Percentiles rank a stretch among this genome's conserved stretches.
phyloP scores from a whole-genome alignment of 2,888 invertebrate genomes.

The Drosophila hamatofila region DNA sequence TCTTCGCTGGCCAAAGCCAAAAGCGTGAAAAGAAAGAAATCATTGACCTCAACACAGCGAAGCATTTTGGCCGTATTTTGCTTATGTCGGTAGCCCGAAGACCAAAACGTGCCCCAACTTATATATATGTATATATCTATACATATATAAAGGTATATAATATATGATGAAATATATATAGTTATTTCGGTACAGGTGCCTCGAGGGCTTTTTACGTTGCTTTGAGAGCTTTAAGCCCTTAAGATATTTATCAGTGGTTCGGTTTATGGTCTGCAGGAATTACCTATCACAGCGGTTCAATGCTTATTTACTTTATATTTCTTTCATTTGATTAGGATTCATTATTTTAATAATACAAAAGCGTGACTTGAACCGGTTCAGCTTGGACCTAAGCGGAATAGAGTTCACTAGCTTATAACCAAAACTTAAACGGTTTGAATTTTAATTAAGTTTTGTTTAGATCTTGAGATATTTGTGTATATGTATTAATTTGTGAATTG shows the following conservation, averaged over 20 bases:
- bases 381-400: not conserved
- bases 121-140: constrained; percentile 5
- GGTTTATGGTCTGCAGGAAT: not conserved
- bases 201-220: constrained; percentile 18
- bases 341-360: not conserved
- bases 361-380: not conserved
- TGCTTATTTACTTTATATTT: not conserved
- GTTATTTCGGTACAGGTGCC: constrained; percentile 34
- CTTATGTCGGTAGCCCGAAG: constrained; percentile 56
- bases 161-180: constrained; percentile 9
- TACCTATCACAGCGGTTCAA: not conserved
- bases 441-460: not conserved
- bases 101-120: constrained; percentile 43
- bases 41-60: constrained; percentile 71
- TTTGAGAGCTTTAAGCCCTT: constrained; percentile 7
- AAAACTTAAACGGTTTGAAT: not conserved
- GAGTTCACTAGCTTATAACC: not conserved
- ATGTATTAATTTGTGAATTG: not conserved
- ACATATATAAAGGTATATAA: not conserved
- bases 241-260: constrained; percentile 6
- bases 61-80: constrained; percentile 72
- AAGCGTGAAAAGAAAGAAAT: constrained; percentile 74
- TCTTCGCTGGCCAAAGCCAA: constrained; percentile 37
- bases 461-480: not conserved
- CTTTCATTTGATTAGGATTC: not conserved